Evolutionary conservation across 2,888 invertebrate species (phyloP), one percentile per base, ranked within the genome.

Genomic region (Drosophila infuscata): DNA sequence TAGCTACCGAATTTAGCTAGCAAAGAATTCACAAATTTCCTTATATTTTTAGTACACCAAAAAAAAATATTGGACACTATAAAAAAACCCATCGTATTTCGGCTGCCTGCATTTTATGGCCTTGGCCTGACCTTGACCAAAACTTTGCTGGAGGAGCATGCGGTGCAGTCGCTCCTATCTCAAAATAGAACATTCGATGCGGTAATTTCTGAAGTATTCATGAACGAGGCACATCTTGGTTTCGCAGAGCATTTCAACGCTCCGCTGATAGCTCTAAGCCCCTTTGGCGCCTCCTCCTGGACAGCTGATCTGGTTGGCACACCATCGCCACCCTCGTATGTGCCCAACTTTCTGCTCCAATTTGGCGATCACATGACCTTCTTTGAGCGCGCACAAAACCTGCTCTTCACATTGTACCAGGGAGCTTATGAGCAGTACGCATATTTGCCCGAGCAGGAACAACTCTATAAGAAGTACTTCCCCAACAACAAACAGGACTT

Each of bases 111-210:
- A 0, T 41, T 82, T 4, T 68, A 74, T 49, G 48, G 15, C 0
- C 36, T 89, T 66, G 85, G 89, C 0, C 9, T 68, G 29, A 58
- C 56, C 12, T 0, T 86, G n/a, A 83, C 85, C 1, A 43, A 38
- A 30, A 11, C 35, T 1, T 65, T 91, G 0, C 64, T 93, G 6
- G 59, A 76, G 8, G 91, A 92, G 20, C 70, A 81, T 0, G 30
- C 53, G 0, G 86, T 93, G 0, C 79, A 91, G 53, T 32, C 76
- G 0, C 70, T 93, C 0, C 35, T 93, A n/a, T 66, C 66, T 11
- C 92, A 93, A 2, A 91, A 93, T 49, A 85, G 88, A 49, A 91
- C 90, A 20, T 94, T 91, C 52, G 93, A 94, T 80, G 82, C 92
- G 3, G 88, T 93, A 3, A 88, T 94, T 3, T 79, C 91, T 12